Evolutionary conservation across 2,113 vertebrate species (phyloP).

Genomic region (Ondatra zibethicus): DNA sequence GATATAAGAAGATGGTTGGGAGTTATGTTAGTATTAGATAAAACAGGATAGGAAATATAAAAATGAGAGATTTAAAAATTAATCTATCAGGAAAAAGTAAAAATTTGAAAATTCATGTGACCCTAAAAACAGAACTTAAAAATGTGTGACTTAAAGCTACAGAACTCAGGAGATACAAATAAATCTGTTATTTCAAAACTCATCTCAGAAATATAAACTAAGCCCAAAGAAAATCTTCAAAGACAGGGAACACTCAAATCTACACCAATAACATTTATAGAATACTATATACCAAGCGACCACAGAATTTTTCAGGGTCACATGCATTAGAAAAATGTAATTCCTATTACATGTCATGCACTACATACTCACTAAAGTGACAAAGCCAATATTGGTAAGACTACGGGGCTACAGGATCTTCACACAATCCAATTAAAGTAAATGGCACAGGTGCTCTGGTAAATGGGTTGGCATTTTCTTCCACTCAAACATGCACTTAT

Average conservation of each 20-base stretch:
- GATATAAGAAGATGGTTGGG: neutral
- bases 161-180: neutral
- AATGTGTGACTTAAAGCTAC: neutral
- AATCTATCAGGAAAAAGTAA: neutral
- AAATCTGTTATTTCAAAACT: neutral
- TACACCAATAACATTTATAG: neutral
- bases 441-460: neutral
- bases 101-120: neutral
- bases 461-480: neutral
- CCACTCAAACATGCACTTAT: neutral
- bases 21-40: neutral
- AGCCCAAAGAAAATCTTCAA: neutral
- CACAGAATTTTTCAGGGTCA: neutral
- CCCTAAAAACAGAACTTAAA: slow-evolving; percentile 16
- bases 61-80: neutral
- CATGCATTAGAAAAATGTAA: slow-evolving; percentile 1
- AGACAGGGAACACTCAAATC: neutral
- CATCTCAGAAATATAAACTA: slow-evolving; percentile 15
- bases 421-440: neutral
- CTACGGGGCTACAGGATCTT: neutral
- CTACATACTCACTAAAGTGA: neutral
- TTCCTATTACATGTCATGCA: neutral
- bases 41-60: neutral
- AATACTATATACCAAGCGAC: neutral
- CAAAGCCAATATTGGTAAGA: neutral